phyloP scores from a whole-genome alignment of 2,113 vertebrate genomes.

The Chaenogobius annularis region DNA sequence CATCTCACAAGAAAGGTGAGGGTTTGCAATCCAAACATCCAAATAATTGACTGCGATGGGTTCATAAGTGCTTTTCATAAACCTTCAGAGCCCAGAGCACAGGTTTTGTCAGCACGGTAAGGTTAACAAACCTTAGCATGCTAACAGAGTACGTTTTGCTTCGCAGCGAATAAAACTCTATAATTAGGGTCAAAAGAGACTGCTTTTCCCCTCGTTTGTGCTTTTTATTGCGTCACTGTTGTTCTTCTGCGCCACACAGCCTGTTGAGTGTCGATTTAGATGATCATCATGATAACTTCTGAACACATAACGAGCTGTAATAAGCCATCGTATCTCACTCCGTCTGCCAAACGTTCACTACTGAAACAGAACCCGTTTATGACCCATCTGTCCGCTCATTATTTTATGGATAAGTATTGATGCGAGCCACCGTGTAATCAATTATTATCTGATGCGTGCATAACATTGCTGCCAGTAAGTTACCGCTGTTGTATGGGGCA shows the following conservation, averaged over 20 bases:
- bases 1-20: too few relatives aligned
- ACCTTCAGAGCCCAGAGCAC: too few relatives aligned
- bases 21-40: too few relatives aligned
- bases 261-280: not conserved
- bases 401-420: not conserved
- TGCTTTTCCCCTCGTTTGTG: too few relatives aligned
- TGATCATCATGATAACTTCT: not conserved
- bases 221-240: not conserved
- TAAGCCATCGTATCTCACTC: not conserved
- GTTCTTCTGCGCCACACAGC: not conserved
- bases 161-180: too few relatives aligned
- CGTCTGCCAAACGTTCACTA: not conserved
- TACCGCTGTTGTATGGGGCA: not conserved
- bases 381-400: constrained; percentile 8
- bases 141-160: too few relatives aligned
- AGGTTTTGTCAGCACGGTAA: too few relatives aligned
- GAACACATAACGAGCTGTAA: not conserved
- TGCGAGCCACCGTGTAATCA: not conserved
- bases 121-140: too few relatives aligned
- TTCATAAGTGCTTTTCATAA: too few relatives aligned
- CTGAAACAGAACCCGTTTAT: not conserved
- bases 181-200: too few relatives aligned
- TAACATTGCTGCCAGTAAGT: not conserved
- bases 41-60: too few relatives aligned
- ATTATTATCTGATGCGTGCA: not conserved